Evolutionary conservation across 1,140 invertebrate species (phyloP).

Genomic region (Gonioctena quinquepunctata): DNA sequence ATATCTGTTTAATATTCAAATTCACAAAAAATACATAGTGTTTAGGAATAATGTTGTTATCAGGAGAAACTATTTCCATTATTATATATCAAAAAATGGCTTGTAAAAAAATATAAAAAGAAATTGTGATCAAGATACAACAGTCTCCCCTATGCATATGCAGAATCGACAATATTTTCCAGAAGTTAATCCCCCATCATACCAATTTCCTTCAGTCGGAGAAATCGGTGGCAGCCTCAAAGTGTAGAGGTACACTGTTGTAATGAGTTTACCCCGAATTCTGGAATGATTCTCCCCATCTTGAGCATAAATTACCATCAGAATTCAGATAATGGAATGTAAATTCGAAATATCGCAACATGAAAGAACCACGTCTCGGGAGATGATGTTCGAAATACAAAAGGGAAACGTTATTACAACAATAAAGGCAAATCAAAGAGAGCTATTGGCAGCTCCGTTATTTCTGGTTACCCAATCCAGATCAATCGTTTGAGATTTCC

Average conservation of each 20-base stretch:
- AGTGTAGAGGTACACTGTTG: not conserved
- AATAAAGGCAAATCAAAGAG: constrained; percentile 41
- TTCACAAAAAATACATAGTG: too few relatives aligned
- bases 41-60: too few relatives aligned
- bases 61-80: too few relatives aligned
- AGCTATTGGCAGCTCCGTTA: constrained; percentile 35
- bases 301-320: not conserved
- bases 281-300: not conserved
- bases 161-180: too few relatives aligned
- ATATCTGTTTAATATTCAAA: too few relatives aligned
- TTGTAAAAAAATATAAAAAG: too few relatives aligned
- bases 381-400: constrained; percentile 22
- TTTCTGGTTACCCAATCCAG: constrained; percentile 45
- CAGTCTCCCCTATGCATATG: too few relatives aligned
- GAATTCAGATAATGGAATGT: constrained; percentile 30
- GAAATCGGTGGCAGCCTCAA: not conserved
- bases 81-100: too few relatives aligned
- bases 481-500: constrained; percentile 40
- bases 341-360: constrained; percentile 35
- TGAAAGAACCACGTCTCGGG: constrained; percentile 30
- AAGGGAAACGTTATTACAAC: constrained; percentile 40
- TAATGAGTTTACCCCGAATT: not conserved
- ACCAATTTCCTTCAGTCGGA: too few relatives aligned
- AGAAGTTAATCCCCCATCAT: too few relatives aligned
- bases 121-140: too few relatives aligned